phyloP scores from a whole-genome alignment of 2,888 invertebrate genomes.

The Netelia melanura region DNA sequence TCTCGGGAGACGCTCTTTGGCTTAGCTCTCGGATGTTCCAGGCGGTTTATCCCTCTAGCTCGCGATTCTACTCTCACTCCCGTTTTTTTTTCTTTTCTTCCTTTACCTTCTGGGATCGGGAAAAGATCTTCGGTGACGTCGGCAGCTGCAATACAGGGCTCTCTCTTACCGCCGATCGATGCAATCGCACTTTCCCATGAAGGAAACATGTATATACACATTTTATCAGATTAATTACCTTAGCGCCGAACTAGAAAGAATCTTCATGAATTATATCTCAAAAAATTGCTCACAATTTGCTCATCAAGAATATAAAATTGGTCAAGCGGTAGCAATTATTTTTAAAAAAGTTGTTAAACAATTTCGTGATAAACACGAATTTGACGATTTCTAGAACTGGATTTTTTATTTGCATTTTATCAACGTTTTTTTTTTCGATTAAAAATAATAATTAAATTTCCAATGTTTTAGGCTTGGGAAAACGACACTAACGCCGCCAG shows the following conservation, averaged over 20 bases:
- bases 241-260: no score
- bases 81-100: background rate
- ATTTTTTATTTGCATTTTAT: background rate
- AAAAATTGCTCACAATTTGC: no score
- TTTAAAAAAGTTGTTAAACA: no score
- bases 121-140: slow-evolving; percentile 18
- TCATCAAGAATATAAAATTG: no score
- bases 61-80: slow-evolving; percentile 3
- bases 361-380: no score
- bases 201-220: background rate
- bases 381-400: no score
- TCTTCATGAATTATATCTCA: no score
- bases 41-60: slow-evolving; percentile 52
- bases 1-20: slow-evolving; percentile 55
- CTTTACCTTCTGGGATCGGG: background rate
- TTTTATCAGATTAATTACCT: background rate
- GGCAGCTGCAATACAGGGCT: background rate
- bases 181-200: background rate
- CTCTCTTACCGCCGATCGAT: slow-evolving; percentile 13
- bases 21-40: slow-evolving; percentile 46
- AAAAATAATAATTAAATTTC: no score
- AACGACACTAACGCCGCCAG: no score
- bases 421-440: no score
- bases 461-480: no score
- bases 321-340: no score